Evolutionary conservation across 2,113 vertebrate species (phyloP), one percentile per base, ranked within the genome.

Genomic region (Lophius piscatorius): DNA sequence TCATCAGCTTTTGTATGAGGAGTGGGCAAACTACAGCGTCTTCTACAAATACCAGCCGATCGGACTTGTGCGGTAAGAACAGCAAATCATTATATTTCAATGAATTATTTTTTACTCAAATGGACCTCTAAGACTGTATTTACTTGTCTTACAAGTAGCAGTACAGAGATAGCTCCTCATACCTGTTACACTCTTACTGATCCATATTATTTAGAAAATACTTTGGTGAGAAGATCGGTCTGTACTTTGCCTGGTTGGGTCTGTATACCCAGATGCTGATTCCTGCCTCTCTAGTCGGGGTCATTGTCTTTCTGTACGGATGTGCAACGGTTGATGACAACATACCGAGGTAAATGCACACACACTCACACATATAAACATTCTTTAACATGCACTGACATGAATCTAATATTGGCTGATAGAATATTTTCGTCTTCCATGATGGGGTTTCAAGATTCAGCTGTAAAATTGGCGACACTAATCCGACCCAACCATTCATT

Each of bases 221-320:
- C 52, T 99, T 98, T 34, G 96, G 97, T 2, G 97, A 98, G 90
- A 98, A 99, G 92, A 97, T 99, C 0, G 96, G 95, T 14, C 88
- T 99, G 4, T 99, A 99, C 88, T 99, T 99, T 69, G 96, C 96
- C 78, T 99, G 97, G 97, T 88, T 98, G 78, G 97, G 97, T 9
- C 93, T 98, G 31, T 99, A 99, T 78, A 99, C 97, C 3, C 95
- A 98, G 78, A 96, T 99, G 95, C 91, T 99, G 67, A 98, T 99
- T 81, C 96, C 96, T 0, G 97, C 96, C 29, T 99, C 97, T 1
- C 6, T 97, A 1, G 95, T 99, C 0, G 97, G 97, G 8, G 90
- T 98, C 77, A 95, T 99, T 0, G 97, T 99, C 46, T 99, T 99
- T 80, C 89, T 98, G 1, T 99, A 99, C 0, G 97, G 97, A 51